Evolutionary conservation across 2,113 vertebrate species (phyloP).

Genomic region (Machaerirhynchus nigripectus): DNA sequence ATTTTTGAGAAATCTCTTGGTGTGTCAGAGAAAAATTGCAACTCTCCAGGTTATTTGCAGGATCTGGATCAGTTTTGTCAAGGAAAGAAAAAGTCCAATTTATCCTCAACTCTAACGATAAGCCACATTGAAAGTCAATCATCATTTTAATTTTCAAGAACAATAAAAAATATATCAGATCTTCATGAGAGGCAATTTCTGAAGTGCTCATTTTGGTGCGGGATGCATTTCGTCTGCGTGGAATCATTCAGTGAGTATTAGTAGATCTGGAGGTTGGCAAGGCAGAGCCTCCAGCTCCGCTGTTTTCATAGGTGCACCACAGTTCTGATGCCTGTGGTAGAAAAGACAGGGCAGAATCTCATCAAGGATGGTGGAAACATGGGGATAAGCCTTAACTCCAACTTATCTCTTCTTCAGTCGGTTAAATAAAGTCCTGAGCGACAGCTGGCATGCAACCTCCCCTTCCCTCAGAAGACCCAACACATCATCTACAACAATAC

Average conservation of each 20-base stretch:
- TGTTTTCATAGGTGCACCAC: fast-evolving
- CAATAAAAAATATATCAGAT: background rate
- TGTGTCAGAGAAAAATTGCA: background rate
- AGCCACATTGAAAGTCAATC: background rate
- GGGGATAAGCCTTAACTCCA: background rate
- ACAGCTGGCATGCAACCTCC: background rate
- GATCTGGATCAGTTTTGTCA: background rate
- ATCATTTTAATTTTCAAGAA: background rate
- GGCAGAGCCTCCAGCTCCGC: background rate
- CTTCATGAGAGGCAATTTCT: background rate
- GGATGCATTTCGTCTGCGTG: background rate
- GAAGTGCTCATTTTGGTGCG: background rate
- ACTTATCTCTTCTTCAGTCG: background rate
- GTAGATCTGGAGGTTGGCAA: background rate
- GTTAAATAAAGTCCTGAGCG: background rate
- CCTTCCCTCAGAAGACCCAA: background rate
- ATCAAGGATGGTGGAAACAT: background rate
- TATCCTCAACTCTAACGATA: background rate
- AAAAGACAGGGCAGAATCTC: background rate
- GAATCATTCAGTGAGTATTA: background rate
- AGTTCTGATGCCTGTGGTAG: background rate
- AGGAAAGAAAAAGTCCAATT: background rate
- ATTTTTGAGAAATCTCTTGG: background rate
- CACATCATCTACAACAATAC: background rate
- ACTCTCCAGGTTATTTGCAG: background rate